These are phyloP conservation scores for Sebastes kiyomatsui DNA, from an alignment of 2,797 vertebrate species.

Conservation along the genomic window DNA sequence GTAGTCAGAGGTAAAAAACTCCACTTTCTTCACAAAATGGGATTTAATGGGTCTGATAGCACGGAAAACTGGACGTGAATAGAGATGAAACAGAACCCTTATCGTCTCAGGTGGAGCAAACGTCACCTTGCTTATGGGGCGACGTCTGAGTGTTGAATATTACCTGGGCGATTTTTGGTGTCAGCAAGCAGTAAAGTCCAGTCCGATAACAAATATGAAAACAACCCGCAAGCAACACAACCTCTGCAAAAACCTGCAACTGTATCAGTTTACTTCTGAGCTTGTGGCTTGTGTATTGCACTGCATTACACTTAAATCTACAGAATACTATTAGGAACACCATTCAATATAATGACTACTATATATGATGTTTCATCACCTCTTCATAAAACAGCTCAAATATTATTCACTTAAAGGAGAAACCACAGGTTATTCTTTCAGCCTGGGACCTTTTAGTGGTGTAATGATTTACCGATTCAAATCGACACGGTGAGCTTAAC, in stretches of 20 bases:
- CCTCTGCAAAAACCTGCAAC: background rate
- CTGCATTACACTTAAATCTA: background rate
- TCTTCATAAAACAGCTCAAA: background rate
- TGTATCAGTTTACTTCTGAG: background rate
- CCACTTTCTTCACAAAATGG: constrained; percentile 16
- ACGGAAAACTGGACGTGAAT: background rate
- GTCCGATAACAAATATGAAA: background rate
- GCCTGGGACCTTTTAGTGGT: background rate
- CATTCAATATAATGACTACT: background rate
- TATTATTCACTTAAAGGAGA: background rate
- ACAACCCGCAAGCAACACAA: background rate
- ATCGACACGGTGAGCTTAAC: constrained; percentile 8
- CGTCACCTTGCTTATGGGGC: background rate
- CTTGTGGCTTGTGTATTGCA: background rate
- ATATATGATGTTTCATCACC: background rate
- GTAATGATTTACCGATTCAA: constrained; percentile 13
- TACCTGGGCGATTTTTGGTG: background rate
- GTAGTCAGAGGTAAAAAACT: background rate
- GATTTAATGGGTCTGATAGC: constrained; percentile 28
- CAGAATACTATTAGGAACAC: background rate
- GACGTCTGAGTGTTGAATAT: background rate
- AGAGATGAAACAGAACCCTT: constrained; percentile 30
- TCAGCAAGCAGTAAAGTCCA: background rate
- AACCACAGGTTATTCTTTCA: background rate
- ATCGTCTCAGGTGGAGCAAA: constrained; percentile 4